These are phyloP conservation scores for Cantharis rufa DNA, from an alignment of 2,888 invertebrate genomes.

Conservation along the genomic window DNA sequence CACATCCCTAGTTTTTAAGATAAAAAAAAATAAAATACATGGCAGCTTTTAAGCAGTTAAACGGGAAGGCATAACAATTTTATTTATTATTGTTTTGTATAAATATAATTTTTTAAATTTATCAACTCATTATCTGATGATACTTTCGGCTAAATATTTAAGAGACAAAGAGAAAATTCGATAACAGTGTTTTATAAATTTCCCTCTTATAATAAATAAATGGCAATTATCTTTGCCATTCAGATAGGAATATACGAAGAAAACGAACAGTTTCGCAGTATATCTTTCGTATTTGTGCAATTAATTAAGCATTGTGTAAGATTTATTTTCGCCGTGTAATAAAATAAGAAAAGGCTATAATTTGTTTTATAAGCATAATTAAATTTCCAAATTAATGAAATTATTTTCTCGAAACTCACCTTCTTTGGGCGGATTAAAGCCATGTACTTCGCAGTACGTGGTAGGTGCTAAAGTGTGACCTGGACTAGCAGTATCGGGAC, in stretches of 20 bases:
- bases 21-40: not conserved
- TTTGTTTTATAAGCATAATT: conserved; percentile 8
- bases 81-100: not conserved
- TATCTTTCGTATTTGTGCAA: conserved; percentile 11
- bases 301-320: conserved; percentile 19
- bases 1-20: not conserved
- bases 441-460: conserved; percentile 64
- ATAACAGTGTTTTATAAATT: not conserved
- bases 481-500: conserved; percentile 45
- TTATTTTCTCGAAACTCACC: conserved; percentile 49
- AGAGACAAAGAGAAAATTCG: not conserved
- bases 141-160: not conserved
- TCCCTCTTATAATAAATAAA: not conserved
- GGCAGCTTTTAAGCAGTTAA: not conserved
- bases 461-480: conserved; percentile 51
- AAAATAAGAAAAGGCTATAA: conserved; percentile 5
- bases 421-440: conserved; percentile 62
- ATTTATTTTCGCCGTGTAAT: conserved; percentile 9
- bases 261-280: conserved; percentile 6
- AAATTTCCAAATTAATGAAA: conserved; percentile 14
- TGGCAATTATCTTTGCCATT: conserved; percentile 9
- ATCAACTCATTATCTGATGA: not conserved
- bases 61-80: not conserved
- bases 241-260: conserved; percentile 2
- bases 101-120: not conserved